phyloP scores from a whole-genome alignment of 2,888 invertebrate genomes.

The Brachypterus glaber region DNA sequence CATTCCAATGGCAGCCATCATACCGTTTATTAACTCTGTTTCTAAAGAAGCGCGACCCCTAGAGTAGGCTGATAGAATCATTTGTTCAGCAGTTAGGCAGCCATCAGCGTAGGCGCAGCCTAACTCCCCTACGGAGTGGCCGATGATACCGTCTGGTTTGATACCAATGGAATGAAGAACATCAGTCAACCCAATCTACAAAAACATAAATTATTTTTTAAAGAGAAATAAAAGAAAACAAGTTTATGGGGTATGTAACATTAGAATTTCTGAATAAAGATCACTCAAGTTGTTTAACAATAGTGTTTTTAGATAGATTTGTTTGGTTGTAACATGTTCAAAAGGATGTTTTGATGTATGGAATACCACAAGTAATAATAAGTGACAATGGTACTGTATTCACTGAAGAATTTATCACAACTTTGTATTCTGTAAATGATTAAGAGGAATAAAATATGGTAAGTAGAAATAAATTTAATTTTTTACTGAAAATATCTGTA shows the following conservation, averaged over 20 bases:
- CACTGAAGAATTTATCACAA: too few relatives aligned
- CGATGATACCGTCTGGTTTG: conserved; percentile 62
- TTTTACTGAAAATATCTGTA: neutral
- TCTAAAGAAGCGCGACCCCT: conserved; percentile 69
- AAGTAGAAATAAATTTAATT: too few relatives aligned
- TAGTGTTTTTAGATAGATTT: too few relatives aligned
- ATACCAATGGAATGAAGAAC: conserved; percentile 51
- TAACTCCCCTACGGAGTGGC: conserved; percentile 91
- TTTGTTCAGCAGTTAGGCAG: conserved; percentile 77
- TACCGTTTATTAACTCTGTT: conserved; percentile 59
- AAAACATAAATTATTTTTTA: too few relatives aligned
- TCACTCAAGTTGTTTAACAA: neutral
- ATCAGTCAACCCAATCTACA: conserved; percentile 44
- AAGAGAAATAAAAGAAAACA: neutral
- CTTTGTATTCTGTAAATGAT: too few relatives aligned
- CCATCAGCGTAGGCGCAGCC: conserved; percentile 95
- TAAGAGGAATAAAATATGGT: too few relatives aligned
- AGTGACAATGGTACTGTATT: neutral
- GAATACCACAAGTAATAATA: too few relatives aligned
- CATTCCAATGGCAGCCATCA: conserved; percentile 77
- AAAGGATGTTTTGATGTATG: too few relatives aligned
- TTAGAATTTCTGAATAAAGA: neutral
- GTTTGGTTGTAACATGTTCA: too few relatives aligned
- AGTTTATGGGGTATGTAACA: too few relatives aligned
- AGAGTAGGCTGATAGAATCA: conserved; percentile 75